phyloP scores from a whole-genome alignment of 2,888 invertebrate species.

The Drosophila cognata region DNA sequence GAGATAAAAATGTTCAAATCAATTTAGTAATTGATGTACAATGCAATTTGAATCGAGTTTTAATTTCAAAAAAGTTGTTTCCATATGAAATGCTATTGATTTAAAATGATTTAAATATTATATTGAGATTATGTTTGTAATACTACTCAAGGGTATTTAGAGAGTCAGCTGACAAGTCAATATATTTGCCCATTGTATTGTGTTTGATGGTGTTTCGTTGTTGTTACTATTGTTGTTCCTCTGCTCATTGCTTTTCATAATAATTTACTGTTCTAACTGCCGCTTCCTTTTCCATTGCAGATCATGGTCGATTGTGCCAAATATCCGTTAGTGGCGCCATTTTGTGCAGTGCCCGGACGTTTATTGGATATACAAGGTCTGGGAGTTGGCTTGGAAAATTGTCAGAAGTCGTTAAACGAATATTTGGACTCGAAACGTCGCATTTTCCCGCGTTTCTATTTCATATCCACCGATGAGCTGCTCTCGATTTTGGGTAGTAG shows the following conservation, averaged over 20 bases:
- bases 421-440: constrained; percentile 95
- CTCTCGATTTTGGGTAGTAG: constrained; percentile 95
- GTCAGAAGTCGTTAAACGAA: constrained; percentile 96
- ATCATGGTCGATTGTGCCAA: constrained; percentile 94
- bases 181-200: constrained; percentile 32
- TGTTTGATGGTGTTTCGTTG: constrained; percentile 49
- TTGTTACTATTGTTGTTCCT: constrained; percentile 42
- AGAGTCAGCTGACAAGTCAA: neutral
- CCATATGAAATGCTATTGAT: neutral
- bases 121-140: neutral
- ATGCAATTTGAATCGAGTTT: neutral
- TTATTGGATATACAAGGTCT: constrained; percentile 91
- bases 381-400: constrained; percentile 91
- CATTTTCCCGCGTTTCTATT: constrained; percentile 96
- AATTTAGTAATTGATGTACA: neutral
- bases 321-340: constrained; percentile 91
- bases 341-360: constrained; percentile 91
- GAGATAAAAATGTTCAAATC: neutral
- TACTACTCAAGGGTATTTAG: constrained; percentile 25
- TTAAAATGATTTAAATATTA: neutral
- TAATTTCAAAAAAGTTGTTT: no score
- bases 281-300: constrained; percentile 84
- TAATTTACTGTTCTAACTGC: constrained; percentile 71
- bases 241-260: constrained; percentile 64
- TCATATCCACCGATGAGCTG: constrained; percentile 96